Evolutionary conservation across 2,113 vertebrate genomes (phyloP).

Genomic region (Sciurus niger): DNA sequence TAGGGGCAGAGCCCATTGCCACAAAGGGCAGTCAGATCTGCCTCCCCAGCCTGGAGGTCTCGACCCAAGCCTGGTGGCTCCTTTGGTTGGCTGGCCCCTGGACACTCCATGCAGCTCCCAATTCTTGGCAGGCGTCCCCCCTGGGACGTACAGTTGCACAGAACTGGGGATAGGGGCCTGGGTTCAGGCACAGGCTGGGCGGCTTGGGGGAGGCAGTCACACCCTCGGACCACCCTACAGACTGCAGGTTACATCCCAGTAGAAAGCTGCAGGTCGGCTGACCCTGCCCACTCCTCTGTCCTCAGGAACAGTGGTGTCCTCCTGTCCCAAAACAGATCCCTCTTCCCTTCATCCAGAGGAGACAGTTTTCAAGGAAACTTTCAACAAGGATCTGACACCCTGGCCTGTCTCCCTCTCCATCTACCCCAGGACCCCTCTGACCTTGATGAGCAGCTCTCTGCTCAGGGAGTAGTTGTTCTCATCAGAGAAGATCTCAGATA

Average conservation of each 20-base stretch:
- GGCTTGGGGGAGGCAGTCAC: not conserved
- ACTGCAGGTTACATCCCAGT: not conserved
- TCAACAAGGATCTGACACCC: fast-evolving
- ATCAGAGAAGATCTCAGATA: slow-evolving; percentile 98
- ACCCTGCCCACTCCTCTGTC: fast-evolving
- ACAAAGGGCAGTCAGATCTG: not conserved
- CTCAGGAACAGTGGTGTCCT: not conserved
- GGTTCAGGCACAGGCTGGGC: not conserved
- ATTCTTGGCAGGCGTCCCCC: too few relatives aligned
- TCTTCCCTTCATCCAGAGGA: not conserved
- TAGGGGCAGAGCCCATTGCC: too few relatives aligned
- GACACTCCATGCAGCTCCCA: fast-evolving
- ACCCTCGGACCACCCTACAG: too few relatives aligned
- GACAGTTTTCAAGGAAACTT: not conserved
- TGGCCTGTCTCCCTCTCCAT: fast-evolving
- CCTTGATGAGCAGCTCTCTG: slow-evolving; percentile 98
- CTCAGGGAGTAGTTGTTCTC: slow-evolving; percentile 99
- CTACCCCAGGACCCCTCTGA: slow-evolving; percentile 60
- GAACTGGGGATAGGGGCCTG: not conserved
- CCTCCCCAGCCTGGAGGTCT: not conserved
- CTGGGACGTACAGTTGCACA: too few relatives aligned
- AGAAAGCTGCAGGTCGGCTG: not conserved
- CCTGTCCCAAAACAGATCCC: not conserved
- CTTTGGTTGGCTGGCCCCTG: not conserved
- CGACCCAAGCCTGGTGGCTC: not conserved